Conservation (phyloP, 2,113 vertebrate species). For the Conger conger region DNA sequence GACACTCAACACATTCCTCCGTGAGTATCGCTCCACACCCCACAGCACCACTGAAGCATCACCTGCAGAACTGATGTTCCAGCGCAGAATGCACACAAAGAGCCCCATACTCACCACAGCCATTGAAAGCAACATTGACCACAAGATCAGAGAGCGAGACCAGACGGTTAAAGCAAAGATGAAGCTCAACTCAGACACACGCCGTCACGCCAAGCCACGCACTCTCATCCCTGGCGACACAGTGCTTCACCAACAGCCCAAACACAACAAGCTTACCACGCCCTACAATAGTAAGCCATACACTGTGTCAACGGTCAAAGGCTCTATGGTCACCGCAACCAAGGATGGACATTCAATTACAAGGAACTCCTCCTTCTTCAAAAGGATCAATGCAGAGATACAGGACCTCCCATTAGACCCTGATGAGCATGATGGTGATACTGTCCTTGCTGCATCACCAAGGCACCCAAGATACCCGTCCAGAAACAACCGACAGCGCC, state of each 20-base stretch:
- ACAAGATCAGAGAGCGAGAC: too few species aligned
- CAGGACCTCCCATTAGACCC: not conserved
- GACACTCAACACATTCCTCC: constrained; percentile 17
- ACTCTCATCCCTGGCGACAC: constrained; percentile 14
- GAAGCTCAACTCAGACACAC: too few species aligned
- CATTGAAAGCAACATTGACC: not conserved
- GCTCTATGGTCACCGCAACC: too few species aligned
- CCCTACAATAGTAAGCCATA: constrained; percentile 18
- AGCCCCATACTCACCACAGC: not conserved
- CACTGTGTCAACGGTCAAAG: not conserved
- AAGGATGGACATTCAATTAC: not conserved
- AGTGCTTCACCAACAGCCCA: constrained; percentile 17
- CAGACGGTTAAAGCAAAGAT: too few species aligned
- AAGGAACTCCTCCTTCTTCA: constrained; percentile 28
- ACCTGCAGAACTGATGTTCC: constrained; percentile 19
- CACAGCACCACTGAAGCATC: constrained; percentile 27
- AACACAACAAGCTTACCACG: constrained; percentile 23
- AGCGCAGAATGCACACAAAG: constrained; percentile 22
- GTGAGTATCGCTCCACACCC: constrained; percentile 30
- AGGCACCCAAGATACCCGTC: not conserved
- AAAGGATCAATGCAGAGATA: not conserved
- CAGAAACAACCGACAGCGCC: too few species aligned
- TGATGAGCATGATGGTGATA: too few species aligned
- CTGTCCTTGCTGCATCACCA: not conserved
- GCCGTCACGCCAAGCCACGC: constrained; percentile 11